phyloP scores from a whole-genome alignment of 2,888 invertebrate species.

The Polyommatus iphigenia region DNA sequence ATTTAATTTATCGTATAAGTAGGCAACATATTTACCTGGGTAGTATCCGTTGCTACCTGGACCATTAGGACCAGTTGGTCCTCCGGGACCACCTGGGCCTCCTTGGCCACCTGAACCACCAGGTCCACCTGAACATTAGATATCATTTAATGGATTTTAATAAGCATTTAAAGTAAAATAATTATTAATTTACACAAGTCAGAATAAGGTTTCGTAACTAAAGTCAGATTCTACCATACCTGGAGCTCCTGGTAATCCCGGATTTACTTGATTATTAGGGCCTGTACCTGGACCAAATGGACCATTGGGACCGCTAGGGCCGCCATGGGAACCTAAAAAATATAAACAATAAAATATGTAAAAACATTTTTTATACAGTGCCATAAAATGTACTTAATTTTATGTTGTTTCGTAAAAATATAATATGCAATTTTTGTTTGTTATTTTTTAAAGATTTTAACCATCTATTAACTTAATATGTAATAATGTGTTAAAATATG shows the following conservation, averaged over 20 bases:
- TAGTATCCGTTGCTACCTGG: not conserved
- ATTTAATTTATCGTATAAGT: not conserved
- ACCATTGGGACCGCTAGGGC: conserved; percentile 45
- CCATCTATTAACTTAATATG: too few relatives aligned
- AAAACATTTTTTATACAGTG: too few relatives aligned
- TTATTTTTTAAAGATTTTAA: too few relatives aligned
- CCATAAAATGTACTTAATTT: too few relatives aligned
- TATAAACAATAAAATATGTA: not conserved
- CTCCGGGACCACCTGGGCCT: conserved; percentile 39
- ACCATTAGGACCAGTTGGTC: conserved; percentile 37
- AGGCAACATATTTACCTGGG: not conserved
- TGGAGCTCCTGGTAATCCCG: conserved; percentile 50
- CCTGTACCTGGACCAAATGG: conserved; percentile 39
- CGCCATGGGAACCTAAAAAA: conserved; percentile 35
- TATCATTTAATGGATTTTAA: not conserved
- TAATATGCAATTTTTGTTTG: too few relatives aligned
- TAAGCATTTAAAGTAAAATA: not conserved
- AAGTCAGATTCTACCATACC: conserved; percentile 36
- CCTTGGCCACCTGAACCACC: conserved; percentile 39
- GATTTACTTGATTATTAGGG: conserved; percentile 38
- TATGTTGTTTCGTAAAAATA: too few relatives aligned
- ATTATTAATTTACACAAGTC: not conserved
- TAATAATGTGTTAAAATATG: too few relatives aligned
- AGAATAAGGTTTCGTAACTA: too few relatives aligned
- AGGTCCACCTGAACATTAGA: conserved; percentile 36